Conservation (phyloP, 2,797 vertebrate species). For the Mus caroli region DNA sequence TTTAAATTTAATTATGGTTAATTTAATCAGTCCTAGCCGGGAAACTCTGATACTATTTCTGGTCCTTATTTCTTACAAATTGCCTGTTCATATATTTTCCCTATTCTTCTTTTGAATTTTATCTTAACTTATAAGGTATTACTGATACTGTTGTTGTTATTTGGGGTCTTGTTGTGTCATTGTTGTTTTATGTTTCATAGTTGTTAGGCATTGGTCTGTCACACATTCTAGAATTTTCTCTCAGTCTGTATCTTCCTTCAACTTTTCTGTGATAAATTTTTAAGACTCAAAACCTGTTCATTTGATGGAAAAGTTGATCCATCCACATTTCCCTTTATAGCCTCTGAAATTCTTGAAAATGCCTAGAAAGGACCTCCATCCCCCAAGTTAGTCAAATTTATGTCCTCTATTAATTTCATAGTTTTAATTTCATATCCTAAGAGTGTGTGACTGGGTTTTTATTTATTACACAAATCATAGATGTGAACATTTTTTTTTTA, state of each 20-base stretch:
- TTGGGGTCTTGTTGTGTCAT: background rate
- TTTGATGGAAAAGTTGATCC: background rate
- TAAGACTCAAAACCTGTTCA: slow-evolving; percentile 17
- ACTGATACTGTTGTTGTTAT: background rate
- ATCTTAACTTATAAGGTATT: slow-evolving; percentile 29
- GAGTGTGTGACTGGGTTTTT: slow-evolving; percentile 27
- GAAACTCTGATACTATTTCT: background rate
- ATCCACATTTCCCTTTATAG: background rate
- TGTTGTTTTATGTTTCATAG: background rate
- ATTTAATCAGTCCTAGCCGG: background rate
- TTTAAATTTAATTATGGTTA: slow-evolving; percentile 6
- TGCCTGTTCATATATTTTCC: background rate
- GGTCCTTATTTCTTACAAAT: background rate
- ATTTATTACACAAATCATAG: slow-evolving; percentile 10
- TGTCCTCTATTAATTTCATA: background rate
- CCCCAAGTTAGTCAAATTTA: background rate
- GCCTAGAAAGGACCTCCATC: background rate
- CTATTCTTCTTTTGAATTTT: background rate
- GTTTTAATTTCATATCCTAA: slow-evolving; percentile 11
- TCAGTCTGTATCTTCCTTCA: background rate
- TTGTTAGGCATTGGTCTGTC: slow-evolving; percentile 38
- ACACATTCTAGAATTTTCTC: slow-evolving; percentile 41
- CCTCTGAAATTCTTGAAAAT: slow-evolving; percentile 10
- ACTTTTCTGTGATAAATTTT: background rate
- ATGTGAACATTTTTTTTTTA: background rate